A percentile compares a stretch with the other conserved stretches of the same genome.
phyloP scores from a whole-genome alignment of 2,113 vertebrate genomes.

The Megaceryle torquata region DNA sequence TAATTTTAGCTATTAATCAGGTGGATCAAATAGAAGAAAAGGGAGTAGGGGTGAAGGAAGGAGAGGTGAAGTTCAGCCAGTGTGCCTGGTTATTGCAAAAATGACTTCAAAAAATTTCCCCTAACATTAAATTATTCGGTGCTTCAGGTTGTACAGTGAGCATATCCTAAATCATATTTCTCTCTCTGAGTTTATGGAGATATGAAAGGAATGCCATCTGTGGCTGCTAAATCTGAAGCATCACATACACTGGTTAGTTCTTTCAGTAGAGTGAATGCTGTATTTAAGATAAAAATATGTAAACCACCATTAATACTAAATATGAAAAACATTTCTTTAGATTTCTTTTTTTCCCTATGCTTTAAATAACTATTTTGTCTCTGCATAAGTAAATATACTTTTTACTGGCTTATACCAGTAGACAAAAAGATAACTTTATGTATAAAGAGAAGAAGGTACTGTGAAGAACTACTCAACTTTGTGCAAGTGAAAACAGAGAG shows the following conservation, averaged over 20 bases:
- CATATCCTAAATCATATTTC: neutral
- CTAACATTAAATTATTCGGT: conserved; percentile 29
- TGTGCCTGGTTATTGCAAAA: conserved; percentile 34
- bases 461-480: neutral
- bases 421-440: neutral
- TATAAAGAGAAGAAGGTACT: neutral
- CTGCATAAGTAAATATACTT: neutral
- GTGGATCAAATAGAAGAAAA: neutral
- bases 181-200: conserved; percentile 2
- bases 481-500: neutral
- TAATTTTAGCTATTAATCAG: neutral
- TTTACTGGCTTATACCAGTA: neutral
- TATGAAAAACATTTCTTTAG: neutral
- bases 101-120: neutral
- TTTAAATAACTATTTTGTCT: neutral
- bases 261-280: neutral
- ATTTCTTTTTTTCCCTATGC: neutral
- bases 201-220: conserved; percentile 50
- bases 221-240: conserved; percentile 17
- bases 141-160: neutral
- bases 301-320: neutral
- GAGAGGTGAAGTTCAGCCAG: neutral
- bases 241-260: neutral
- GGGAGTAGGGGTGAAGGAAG: neutral
- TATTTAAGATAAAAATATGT: neutral